A percentile compares a stretch with the other conserved stretches of the same genome.
These are phyloP conservation scores for Pseudochirops corinnae DNA, from an alignment of 2,797 vertebrate species.

Conservation along the genomic window DNA sequence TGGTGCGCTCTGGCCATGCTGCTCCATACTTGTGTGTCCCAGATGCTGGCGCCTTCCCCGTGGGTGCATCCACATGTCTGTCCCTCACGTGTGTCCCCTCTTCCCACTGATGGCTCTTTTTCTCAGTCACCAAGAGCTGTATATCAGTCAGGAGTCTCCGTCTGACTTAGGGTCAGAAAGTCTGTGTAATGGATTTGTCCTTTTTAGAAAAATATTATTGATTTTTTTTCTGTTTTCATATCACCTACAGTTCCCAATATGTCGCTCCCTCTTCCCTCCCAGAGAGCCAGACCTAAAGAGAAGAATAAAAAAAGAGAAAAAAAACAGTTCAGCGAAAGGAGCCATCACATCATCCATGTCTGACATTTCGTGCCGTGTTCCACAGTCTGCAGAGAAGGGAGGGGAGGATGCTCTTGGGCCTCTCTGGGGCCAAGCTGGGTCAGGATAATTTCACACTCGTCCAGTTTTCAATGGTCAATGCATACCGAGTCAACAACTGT, in stretches of 20 bases:
- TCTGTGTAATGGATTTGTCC: not conserved
- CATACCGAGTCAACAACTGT: not conserved
- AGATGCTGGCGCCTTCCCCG: not conserved
- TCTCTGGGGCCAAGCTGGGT: not conserved
- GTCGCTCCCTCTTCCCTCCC: not conserved
- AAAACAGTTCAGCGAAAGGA: not conserved
- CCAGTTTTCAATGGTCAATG: not conserved
- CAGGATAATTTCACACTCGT: not conserved
- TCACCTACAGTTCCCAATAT: not conserved
- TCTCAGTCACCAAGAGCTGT: not conserved
- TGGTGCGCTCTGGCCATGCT: not conserved
- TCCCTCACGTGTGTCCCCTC: not conserved
- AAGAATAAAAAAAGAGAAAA: not conserved
- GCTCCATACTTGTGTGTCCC: not conserved
- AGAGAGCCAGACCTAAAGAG: not conserved
- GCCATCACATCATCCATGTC: not conserved
- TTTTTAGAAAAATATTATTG: not conserved
- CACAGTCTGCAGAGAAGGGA: not conserved
- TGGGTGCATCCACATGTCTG: not conserved
- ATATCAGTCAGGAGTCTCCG: not conserved
- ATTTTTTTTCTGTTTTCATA: not conserved
- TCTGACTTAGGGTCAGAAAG: not conserved
- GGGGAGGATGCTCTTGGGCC: not conserved
- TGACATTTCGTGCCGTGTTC: not conserved
- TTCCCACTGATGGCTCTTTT: not conserved